Conservation (phyloP, 1,140 invertebrate genomes). For the Euwallacea similis region DNA sequence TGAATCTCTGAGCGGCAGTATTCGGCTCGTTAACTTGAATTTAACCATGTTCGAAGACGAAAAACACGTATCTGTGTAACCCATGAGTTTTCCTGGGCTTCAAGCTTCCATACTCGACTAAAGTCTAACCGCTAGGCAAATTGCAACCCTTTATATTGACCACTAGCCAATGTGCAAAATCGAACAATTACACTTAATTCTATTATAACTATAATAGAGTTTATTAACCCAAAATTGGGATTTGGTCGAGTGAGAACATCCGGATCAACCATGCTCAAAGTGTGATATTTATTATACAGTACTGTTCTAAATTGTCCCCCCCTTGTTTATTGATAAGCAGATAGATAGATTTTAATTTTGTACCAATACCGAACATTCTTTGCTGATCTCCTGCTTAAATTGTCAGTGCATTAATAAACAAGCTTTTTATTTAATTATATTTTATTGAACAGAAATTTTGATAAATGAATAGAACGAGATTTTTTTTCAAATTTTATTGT, state of each 20-base stretch:
- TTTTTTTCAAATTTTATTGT: too few species aligned
- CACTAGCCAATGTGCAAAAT: not conserved
- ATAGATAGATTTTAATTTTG: too few species aligned
- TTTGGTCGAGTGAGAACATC: conserved; percentile 67
- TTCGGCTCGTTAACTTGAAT: not conserved
- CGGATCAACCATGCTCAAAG: conserved; percentile 81
- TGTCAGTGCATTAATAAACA: too few species aligned
- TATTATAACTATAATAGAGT: not conserved
- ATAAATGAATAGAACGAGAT: too few species aligned
- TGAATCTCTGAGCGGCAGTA: not conserved
- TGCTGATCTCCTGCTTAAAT: too few species aligned
- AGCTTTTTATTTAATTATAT: too few species aligned
- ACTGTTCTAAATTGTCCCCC: too few species aligned
- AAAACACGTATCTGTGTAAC: not conserved
- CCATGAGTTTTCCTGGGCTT: not conserved
- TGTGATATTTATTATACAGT: conserved; percentile 70
- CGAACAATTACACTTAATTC: not conserved
- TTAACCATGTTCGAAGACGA: not conserved
- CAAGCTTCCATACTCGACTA: not conserved
- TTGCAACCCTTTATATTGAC: not conserved
- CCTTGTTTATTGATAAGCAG: too few species aligned
- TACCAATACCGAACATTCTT: too few species aligned
- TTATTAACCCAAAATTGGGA: conserved; percentile 41
- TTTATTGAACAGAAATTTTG: too few species aligned
- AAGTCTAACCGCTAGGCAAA: not conserved